A percentile compares a stretch with the other conserved stretches of the same genome.
These are phyloP conservation scores for Sebastes steindachneri DNA, from an alignment of 2,797 vertebrate genomes.

Conservation along the genomic window DNA sequence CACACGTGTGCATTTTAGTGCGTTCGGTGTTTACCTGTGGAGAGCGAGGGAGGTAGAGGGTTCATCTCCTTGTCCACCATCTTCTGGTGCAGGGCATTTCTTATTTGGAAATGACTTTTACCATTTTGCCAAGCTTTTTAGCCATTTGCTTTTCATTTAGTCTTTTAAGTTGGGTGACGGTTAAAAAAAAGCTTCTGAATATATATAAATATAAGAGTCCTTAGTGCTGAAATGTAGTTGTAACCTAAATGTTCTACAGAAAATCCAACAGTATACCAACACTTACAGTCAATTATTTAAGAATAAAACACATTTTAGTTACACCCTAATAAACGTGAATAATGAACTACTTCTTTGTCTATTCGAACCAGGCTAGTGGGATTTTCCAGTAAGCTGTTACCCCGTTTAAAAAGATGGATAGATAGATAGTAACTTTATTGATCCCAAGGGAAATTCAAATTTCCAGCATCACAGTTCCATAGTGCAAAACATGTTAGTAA, in stretches of 20 bases:
- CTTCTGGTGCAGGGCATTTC: conserved; percentile 91
- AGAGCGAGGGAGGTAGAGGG: conserved; percentile 93
- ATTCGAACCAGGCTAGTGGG: no score
- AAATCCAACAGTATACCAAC: background rate
- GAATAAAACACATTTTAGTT: background rate
- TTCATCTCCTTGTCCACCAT: conserved; percentile 99
- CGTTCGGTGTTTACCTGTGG: conserved; percentile 83
- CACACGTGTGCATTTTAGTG: background rate
- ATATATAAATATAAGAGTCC: background rate
- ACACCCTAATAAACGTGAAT: background rate
- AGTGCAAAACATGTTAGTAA: no score
- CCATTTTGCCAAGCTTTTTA: no score
- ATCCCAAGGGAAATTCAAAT: no score
- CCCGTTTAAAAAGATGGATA: background rate
- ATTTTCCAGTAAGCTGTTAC: background rate
- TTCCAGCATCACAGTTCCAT: no score
- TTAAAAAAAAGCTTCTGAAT: no score
- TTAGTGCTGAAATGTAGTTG: background rate
- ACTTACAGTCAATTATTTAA: background rate
- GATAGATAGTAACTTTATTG: no score
- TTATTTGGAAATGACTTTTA: no score
- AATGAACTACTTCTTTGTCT: background rate
- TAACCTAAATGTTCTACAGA: background rate
- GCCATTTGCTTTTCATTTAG: no score
- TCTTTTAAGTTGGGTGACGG: no score